Base-by-base conservation (phyloP, 2,113 vertebrate genomes). In the Corythornis vintsioides region DNA sequence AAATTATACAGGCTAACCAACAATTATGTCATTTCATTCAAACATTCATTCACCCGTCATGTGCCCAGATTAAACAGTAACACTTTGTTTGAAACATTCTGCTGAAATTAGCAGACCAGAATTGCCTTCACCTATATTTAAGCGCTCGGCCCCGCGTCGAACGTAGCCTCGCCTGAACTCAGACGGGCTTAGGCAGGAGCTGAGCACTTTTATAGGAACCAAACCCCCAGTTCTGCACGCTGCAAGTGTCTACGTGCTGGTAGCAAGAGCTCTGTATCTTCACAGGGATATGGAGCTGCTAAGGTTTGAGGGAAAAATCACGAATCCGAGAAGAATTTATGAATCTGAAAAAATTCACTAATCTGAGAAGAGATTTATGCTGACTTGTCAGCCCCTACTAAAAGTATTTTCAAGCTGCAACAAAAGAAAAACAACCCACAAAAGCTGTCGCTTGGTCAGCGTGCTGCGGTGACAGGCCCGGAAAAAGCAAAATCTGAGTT, bases 21-120 rank as follows among this genome's bases (percentile, higher is more conserved):
- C 96, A 97, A 97, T 97, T 97, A 97, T 97, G 97, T 98, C 98
- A 98, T 97, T 98, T 97, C 97, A 97, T 94, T 97, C 97, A 97
- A 97, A 98, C 96, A 97, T 95, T 97, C 97, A 97, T 96, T 98
- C 94, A 97, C 96, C 96, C 97, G 28, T 98, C 96, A 97, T 97
- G 97, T 97, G 97, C 97, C 95, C 97, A 93, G 97, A 97, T 97
- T 96, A 97, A 98, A 98, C 97, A 98, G 96, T 97, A 97, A 97
- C 97, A 97, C 97, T 97, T 98, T 98, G 97, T 98, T 97, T 97
- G 89, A 97, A 96, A 96, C 96, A 80, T 95, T 97, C 97, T 95
- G 96, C 95, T 97, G 96, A 98, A 98, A 97, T 97, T 96, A 97
- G 97, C 97, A 97, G 97, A 97, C 74, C 96, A 96, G 95, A 96